Base-by-base conservation (phyloP, 2,113 vertebrate species). In the Cynopterus brachyotis region DNA sequence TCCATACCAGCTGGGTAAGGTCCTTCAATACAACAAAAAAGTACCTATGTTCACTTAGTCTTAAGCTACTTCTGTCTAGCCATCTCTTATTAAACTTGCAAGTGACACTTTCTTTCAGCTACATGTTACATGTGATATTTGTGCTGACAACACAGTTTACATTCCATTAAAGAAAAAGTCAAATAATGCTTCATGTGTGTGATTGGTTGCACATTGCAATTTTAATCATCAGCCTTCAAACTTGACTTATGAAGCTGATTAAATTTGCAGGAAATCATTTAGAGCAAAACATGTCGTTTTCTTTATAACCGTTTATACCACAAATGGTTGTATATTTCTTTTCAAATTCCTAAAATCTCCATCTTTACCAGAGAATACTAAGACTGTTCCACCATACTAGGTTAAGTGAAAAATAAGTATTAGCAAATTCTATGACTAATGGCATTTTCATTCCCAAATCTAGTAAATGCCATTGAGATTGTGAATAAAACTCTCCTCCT, bases 361-460 rank as follows among this genome's bases (percentile, higher is more conserved):
- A 57, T 76, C 80, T 96, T 79, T 85, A 85, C 19, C 30, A 80
- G 47, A 78, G 87, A 83, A 81, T 85, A 79, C 15, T 37, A 91
- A 91, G 45, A 70, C 30, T 81, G 28, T 57, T 67, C n/a, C 50
- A 69, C 79, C 42, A 40, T 64, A 79, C 32, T 72, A 62, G n/a
- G 12, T 85, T 81, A 91, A 62, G 37, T 81, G 15, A 50, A 66
- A 66, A 70, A 9, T 70, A 8, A 72, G 3, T 79, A 89, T 59
- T 32, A 81, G 37, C 47, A 93, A 76, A 85, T 88, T 79, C 50
- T 78, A 40, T 89, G 40, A 89, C 22, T 93, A 72, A 53, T 3
- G 16, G 32, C 55, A 91, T 81, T 93, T 96, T 86, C 69, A 93
- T 91, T 81, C 40, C 40, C 57, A 89, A 93, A 84, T 72, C 15